Percentiles rank a stretch among this genome's conserved stretches.
phyloP scores from a whole-genome alignment of 1,140 invertebrate species.

The Portunus trituberculatus region DNA sequence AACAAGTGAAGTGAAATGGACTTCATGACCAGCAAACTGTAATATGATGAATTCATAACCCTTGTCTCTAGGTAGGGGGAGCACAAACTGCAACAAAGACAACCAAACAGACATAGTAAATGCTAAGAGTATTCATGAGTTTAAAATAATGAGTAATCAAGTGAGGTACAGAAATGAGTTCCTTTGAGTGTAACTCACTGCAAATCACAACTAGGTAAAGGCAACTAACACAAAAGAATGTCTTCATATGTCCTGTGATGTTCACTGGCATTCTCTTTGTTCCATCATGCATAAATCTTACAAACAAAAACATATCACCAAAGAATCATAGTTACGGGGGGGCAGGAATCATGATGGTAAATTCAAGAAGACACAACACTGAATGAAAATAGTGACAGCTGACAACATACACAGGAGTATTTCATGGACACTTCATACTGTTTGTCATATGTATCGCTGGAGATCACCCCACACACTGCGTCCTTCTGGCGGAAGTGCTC shows the following conservation, averaged over 20 bases:
- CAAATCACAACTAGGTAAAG: no score
- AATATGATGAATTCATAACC: conserved; percentile 94
- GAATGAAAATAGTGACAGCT: no score
- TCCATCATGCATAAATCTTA: neutral
- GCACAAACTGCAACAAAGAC: conserved; percentile 85
- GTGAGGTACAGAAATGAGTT: no score
- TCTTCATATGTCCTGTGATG: no score
- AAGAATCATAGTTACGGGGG: neutral
- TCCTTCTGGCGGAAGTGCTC: conserved; percentile 65
- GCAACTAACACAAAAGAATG: no score
- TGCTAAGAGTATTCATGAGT: no score
- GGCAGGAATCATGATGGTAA: no score
- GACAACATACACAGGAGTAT: conserved; percentile 41
- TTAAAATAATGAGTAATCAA: no score
- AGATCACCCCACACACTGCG: conserved; percentile 60
- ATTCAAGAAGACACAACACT: no score
- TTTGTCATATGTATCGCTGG: conserved; percentile 40
- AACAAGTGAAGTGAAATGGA: conserved; percentile 93
- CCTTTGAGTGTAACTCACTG: no score
- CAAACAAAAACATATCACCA: neutral
- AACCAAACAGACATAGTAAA: no score
- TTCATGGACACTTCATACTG: conserved; percentile 45
- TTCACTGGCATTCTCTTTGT: no score
- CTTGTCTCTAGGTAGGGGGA: conserved; percentile 89
- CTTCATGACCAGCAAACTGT: conserved; percentile 87